Base-by-base conservation (phyloP, 2,888 invertebrate genomes). In the Stratiomys singularior region DNA sequence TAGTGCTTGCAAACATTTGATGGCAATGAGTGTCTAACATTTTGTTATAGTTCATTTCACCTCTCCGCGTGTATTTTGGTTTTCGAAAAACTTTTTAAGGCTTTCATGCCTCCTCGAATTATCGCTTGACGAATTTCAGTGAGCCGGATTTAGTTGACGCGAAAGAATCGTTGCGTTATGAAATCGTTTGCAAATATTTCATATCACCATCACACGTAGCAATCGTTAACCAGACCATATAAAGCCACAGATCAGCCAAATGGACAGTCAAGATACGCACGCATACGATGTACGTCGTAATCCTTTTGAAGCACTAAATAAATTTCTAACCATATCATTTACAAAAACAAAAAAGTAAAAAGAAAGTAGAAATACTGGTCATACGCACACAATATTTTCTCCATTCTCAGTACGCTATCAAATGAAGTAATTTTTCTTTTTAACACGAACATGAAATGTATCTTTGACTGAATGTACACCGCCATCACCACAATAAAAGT, bases 351-450 rank as follows among this genome's bases (percentile, higher is more conserved):
- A 64, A 27, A 64, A 13, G 27, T 30, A 30, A 64, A 64, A 64
- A 64, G 64, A 64, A 64, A 64, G 64, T 64, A 28, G 64, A 28
- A 64, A 30, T 64, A 28, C 64, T 3, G 28, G 64, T 64, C 13
- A 30, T 23, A 60, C 4, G 1, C 58, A 64, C 23, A 60, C 60
- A 28, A 27, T 18, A 30, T 11, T 30, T 1, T 28, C 64, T 64
- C 64, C n/a, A 30, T 64, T 64, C 30, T 28, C 30, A 28, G 13
- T 30, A 64, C 7, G 27, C 30, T 18, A 30, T 30, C 64, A 30
- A 64, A 64, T 64, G 64, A 64, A 64, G 64, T 64, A 64, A 64
- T 28, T 64, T 64, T 60, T 60, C 64, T 64, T 30, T 30, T 15
- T n/a, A 11, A 25, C 60, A 60, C 18, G 9, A 25, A 11, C 60